These are phyloP conservation scores for Falco cherrug DNA, from an alignment of 2,797 vertebrate species.

Conservation along the genomic window DNA sequence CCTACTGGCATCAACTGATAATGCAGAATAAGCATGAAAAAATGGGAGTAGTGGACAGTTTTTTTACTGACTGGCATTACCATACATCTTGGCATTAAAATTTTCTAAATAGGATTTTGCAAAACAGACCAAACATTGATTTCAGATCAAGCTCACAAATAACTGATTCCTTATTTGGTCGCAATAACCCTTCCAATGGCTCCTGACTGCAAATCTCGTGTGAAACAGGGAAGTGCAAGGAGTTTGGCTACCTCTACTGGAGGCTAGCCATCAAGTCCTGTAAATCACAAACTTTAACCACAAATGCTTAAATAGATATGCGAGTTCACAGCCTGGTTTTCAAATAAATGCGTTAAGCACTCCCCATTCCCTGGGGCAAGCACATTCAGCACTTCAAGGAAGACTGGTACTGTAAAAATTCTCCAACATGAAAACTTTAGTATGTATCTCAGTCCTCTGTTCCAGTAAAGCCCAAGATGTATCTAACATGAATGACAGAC, in stretches of 20 bases:
- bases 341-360: background rate
- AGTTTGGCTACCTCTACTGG: no score
- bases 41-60: fast-evolving
- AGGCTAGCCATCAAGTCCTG: background rate
- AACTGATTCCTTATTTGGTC: background rate
- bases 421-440: background rate
- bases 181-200: background rate
- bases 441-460: background rate
- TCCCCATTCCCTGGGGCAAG: fast-evolving
- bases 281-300: background rate
- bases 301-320: fast-evolving
- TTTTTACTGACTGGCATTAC: no score
- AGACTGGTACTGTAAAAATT: background rate
- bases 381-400: background rate
- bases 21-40: fast-evolving
- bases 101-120: background rate
- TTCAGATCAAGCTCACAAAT: background rate
- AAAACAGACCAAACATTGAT: background rate
- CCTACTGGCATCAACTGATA: fast-evolving
- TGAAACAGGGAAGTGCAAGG: no score
- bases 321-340: background rate
- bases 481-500: background rate
- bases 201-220: background rate
- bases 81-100: fast-evolving
- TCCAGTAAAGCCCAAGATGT: background rate